Evolutionary conservation across 2,113 vertebrate species (phyloP), one percentile per base, ranked within the genome.

Genomic region (Osmerus eperlanus): DNA sequence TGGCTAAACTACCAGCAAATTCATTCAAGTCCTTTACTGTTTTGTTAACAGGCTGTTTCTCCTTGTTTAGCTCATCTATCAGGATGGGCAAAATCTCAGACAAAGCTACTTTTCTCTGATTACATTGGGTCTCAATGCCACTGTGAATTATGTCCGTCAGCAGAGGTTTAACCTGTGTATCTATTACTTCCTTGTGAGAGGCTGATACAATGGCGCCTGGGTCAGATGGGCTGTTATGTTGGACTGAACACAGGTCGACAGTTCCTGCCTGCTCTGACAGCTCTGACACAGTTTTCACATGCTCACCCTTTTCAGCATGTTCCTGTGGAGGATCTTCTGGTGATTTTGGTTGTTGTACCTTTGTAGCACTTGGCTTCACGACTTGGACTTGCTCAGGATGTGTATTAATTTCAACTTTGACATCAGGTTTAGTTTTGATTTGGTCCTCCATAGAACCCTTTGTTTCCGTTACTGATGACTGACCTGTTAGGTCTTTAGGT

Each of bases 151-250:
- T 0, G 29, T 76, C 80, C 73, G 41, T 70, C 18, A 62, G 54
- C 53, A n/a, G 65, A 73, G 83, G 72, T 80, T 79, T 75, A 47
- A 29, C 16, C 19, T 65, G 70, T 19, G n/a, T 68, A 83, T 79
- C 72, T 36, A 16, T 85, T 77, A 70, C 71, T 77, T 79, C 62
- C 14, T 71, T 53, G 18, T 66, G n/a, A 62, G 25, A 23, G n/a
- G 32, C 32, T 71, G 12, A n/a, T 32, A 25, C 13, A 58, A 62
- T 19, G 59, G 68, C 15, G 14, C 36, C 47, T 47, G 62, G 67
- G 9, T 71, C 70, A 65, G n/a, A 14, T 66, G 28, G 23, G 29
- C 52, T 52, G 52, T 70, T 56, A 18, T 71, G 80, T 61, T 69
- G 71, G 41, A 58, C 61, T 61, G 29, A 54, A 59, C 59, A 47